Conservation (phyloP, 2,888 invertebrate species). For the Odontothrips loti region DNA sequence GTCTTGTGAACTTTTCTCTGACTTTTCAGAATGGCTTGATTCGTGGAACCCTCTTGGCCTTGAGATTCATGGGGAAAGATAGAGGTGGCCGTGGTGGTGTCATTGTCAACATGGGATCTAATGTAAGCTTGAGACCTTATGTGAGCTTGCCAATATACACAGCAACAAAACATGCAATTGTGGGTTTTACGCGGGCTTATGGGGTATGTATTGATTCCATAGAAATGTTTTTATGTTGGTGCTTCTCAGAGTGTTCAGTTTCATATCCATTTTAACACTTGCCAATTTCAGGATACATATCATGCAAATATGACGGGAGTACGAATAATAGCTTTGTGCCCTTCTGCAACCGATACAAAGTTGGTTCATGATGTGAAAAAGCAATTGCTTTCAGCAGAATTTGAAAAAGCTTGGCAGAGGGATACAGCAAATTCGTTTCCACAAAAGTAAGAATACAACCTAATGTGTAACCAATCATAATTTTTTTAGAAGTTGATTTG, state of each 20-base stretch:
- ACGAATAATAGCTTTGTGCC: slow-evolving; percentile 65
- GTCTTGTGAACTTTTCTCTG: slow-evolving; percentile 30
- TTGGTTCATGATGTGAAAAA: slow-evolving; percentile 62
- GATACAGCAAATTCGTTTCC: slow-evolving; percentile 61
- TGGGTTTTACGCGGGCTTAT: slow-evolving; percentile 67
- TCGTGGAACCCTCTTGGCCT: slow-evolving; percentile 66
- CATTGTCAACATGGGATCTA: slow-evolving; percentile 71
- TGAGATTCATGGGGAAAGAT: slow-evolving; percentile 70
- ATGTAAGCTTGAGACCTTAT: slow-evolving; percentile 63
- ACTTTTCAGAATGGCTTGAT: slow-evolving; percentile 66
- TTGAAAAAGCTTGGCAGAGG: slow-evolving; percentile 67
- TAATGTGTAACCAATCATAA: not conserved
- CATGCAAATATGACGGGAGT: slow-evolving; percentile 69
- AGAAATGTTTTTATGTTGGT: not conserved
- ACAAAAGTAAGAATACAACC: slow-evolving; percentile 55
- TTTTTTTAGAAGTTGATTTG: slow-evolving; percentile 25
- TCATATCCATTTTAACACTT: slow-evolving; percentile 31
- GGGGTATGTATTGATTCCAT: slow-evolving; percentile 52
- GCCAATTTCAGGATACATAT: slow-evolving; percentile 58
- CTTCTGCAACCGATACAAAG: slow-evolving; percentile 63
- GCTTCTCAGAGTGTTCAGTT: not conserved
- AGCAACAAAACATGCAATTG: slow-evolving; percentile 71
- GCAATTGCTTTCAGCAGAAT: slow-evolving; percentile 65
- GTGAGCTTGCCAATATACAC: slow-evolving; percentile 72
- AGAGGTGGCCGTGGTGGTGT: slow-evolving; percentile 71